These are phyloP conservation scores for Morpho deidamia DNA, from an alignment of 2,888 invertebrate species.

Conservation along the genomic window DNA sequence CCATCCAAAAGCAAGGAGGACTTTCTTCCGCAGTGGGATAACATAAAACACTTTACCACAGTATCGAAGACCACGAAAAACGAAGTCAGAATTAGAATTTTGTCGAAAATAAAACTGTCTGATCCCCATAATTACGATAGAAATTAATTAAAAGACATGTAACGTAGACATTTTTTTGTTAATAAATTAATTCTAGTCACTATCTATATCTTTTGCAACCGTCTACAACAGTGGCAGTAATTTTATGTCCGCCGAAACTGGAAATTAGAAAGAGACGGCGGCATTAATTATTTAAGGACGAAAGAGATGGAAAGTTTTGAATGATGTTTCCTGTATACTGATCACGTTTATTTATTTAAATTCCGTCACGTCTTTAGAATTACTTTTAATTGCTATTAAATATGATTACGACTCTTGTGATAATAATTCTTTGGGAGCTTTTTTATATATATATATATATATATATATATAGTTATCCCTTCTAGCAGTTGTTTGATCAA, in stretches of 20 bases:
- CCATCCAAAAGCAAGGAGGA: too few species aligned
- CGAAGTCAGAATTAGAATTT: too few species aligned
- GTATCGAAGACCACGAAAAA: too few species aligned
- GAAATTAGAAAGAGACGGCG: constrained; percentile 39
- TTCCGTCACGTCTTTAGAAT: constrained; percentile 35
- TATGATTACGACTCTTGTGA: background rate
- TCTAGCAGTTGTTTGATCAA: too few species aligned
- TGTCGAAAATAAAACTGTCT: too few species aligned
- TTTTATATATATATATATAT: constrained; percentile 4
- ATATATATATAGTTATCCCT: too few species aligned
- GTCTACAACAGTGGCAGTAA: constrained; percentile 38
- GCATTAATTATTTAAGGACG: constrained; percentile 10
- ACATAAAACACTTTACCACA: too few species aligned
- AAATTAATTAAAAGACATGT: background rate
- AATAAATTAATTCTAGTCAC: background rate
- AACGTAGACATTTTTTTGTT: too few species aligned
- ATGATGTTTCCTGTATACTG: constrained; percentile 38
- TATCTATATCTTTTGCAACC: constrained; percentile 18
- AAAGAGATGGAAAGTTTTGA: constrained; percentile 24
- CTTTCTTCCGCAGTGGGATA: too few species aligned
- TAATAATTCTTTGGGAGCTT: constrained; percentile 3
- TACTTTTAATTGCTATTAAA: constrained; percentile 17
- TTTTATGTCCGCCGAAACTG: constrained; percentile 49
- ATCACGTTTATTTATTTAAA: constrained; percentile 40
- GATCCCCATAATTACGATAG: too few species aligned